Percentiles rank a stretch among this genome's conserved stretches.
phyloP scores from a whole-genome alignment of 2,113 vertebrate genomes.

The Thomomys bottae region DNA sequence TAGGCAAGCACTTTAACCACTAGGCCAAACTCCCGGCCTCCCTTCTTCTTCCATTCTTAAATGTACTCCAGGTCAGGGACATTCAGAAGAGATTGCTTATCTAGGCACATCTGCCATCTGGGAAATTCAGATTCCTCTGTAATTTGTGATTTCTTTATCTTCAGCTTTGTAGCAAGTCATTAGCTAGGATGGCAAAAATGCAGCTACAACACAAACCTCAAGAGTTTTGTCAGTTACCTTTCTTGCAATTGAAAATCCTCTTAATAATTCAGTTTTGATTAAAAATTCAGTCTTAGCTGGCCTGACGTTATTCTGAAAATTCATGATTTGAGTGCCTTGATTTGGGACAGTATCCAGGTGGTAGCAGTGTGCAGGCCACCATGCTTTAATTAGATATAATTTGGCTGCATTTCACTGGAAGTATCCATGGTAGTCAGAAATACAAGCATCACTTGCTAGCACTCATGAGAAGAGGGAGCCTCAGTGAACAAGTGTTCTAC shows the following conservation, averaged over 20 bases:
- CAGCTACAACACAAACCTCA: not conserved
- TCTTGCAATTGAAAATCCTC: not conserved
- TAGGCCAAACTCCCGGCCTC: no score
- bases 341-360: not conserved
- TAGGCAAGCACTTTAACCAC: no score
- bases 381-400: conserved; percentile 57
- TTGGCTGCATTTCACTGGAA: conserved; percentile 68
- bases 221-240: not conserved
- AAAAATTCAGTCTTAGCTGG: not conserved
- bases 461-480: conserved; percentile 40
- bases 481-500: not conserved
- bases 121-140: conserved; percentile 29
- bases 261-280: conserved; percentile 28
- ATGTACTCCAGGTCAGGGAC: not conserved
- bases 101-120: not conserved
- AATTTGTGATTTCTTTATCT: conserved; percentile 44
- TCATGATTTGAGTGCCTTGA: not conserved
- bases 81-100: not conserved
- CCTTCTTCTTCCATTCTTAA: not conserved
- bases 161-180: not conserved
- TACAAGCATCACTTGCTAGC: conserved; percentile 45
- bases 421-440: conserved; percentile 23
- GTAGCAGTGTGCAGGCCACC: not conserved
- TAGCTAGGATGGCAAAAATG: not conserved
- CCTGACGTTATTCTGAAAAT: not conserved